Percentiles rank a stretch among this genome's conserved stretches.
These are phyloP conservation scores for Magallana angulata DNA, from an alignment of 1,140 invertebrate genomes.

Conservation along the genomic window DNA sequence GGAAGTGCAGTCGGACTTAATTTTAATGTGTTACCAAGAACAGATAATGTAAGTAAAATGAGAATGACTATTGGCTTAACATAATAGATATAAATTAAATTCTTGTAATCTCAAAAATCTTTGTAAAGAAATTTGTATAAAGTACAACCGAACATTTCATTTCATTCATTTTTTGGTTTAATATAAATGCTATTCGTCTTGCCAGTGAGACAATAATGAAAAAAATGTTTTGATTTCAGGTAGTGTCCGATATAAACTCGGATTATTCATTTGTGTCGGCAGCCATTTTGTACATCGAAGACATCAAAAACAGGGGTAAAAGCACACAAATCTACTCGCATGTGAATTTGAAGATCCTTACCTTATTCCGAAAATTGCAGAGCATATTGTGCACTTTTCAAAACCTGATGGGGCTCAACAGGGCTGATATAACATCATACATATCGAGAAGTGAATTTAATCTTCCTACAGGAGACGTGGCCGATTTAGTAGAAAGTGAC, in stretches of 20 bases:
- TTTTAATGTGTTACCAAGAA: background rate
- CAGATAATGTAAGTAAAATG: background rate
- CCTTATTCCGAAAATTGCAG: conserved; percentile 3
- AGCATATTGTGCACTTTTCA: background rate
- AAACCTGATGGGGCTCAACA: conserved; percentile 1
- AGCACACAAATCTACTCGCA: conserved; percentile 1
- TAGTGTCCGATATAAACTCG: conserved; percentile 1
- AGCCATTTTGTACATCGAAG: conserved; percentile 11
- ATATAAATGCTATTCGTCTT: too few relatives aligned
- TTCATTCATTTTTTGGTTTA: too few relatives aligned
- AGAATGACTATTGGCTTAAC: too few relatives aligned
- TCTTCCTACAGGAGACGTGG: background rate
- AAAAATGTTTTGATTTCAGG: background rate
- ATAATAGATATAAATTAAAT: too few relatives aligned
- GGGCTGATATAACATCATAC: background rate
- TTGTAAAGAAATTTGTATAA: too few relatives aligned
- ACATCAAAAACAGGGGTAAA: conserved; percentile 16
- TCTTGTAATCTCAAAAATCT: too few relatives aligned
- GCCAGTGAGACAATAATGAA: too few relatives aligned
- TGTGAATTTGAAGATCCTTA: background rate
- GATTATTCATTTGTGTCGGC: background rate
- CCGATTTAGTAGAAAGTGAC: conserved; percentile 25
- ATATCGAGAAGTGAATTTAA: conserved; percentile 22
- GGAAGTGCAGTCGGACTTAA: background rate
- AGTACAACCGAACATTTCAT: too few relatives aligned